Conservation (phyloP, 2,888 invertebrate species). For the Hydropsyche betteni region DNA sequence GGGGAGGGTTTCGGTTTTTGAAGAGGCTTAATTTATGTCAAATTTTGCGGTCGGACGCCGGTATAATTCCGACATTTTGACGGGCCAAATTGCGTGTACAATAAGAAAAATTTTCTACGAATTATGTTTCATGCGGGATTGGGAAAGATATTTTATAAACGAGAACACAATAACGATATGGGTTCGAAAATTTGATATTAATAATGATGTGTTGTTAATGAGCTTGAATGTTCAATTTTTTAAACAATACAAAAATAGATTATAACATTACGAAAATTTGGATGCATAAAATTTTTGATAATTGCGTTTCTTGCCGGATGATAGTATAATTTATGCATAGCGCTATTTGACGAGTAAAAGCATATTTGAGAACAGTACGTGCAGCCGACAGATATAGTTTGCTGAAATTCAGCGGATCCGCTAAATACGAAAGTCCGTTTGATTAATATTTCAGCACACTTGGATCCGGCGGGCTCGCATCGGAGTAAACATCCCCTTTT, state of each 20-base stretch:
- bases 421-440: neutral
- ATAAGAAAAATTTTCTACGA: too few species aligned
- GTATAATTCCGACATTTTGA: conserved; percentile 13
- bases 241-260: too few species aligned
- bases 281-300: too few species aligned
- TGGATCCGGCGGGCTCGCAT: neutral
- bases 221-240: too few species aligned
- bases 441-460: conserved; percentile 5
- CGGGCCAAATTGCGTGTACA: conserved; percentile 10
- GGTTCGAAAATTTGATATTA: neutral
- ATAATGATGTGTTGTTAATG: neutral
- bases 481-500: neutral
- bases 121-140: too few species aligned
- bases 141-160: too few species aligned
- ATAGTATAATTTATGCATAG: too few species aligned
- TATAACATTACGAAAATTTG: too few species aligned
- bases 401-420: neutral
- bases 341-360: conserved; percentile 3
- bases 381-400: neutral
- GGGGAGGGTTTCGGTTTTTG: neutral
- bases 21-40: conserved; percentile 21
- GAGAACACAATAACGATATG: too few species aligned
- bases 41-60: conserved; percentile 10
- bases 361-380: neutral
- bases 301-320: too few species aligned